Conservation (phyloP, 1,140 invertebrate species). For the Zelostemma sp. region DNA sequence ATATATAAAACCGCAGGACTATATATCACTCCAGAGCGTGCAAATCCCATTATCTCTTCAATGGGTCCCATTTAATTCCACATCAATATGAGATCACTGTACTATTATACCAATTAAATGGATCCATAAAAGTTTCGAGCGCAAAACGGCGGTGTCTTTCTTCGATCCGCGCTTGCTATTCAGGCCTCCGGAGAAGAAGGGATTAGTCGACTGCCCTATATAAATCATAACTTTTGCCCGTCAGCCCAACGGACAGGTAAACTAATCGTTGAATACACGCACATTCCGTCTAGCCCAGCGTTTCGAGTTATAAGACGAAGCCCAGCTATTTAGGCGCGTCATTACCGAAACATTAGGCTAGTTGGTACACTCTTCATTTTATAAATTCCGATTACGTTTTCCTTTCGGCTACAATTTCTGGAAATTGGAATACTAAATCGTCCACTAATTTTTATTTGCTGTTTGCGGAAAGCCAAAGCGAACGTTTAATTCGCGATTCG, state of each 20-base stretch:
- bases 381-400: too few species aligned
- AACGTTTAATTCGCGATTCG: neutral
- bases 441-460: too few species aligned
- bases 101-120: conserved; percentile 46
- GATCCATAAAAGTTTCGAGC: conserved; percentile 30
- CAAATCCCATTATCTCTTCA: conserved; percentile 20
- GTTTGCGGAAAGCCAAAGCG: too few species aligned
- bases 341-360: conserved; percentile 19
- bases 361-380: too few species aligned
- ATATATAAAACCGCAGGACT: conserved; percentile 8
- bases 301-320: conserved; percentile 48
- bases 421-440: too few species aligned
- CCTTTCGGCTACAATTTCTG: too few species aligned
- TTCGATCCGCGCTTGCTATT: conserved; percentile 4
- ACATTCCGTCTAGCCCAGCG: conserved; percentile 51
- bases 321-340: conserved; percentile 18
- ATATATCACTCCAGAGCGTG: conserved; percentile 11
- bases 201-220: conserved; percentile 60
- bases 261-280: conserved; percentile 52
- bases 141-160: conserved; percentile 38
- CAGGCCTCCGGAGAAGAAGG: conserved; percentile 38
- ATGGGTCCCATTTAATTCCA: conserved; percentile 28
- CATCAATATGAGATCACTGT: conserved; percentile 29
- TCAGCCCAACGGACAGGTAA: conserved; percentile 45
- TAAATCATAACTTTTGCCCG: conserved; percentile 56